Evolutionary conservation across 2,113 vertebrate genomes (phyloP).

Genomic region (Agelaius tricolor): DNA sequence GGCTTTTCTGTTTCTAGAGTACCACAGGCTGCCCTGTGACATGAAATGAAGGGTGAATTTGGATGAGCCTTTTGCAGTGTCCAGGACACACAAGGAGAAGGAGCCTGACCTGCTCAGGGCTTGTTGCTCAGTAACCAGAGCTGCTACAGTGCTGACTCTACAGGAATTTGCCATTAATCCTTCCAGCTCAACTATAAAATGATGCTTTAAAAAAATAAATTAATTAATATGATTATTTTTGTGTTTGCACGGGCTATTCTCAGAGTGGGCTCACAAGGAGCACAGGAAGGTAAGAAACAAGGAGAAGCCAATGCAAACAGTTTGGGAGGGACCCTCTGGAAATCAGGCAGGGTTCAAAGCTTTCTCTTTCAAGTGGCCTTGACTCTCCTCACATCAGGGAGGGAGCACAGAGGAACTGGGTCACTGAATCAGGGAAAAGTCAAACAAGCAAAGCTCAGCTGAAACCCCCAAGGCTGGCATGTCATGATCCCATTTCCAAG

Average conservation of each 20-base stretch:
- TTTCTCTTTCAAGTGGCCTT: neutral
- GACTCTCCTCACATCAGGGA: neutral
- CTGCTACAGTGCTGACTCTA: neutral
- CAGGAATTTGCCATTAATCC: neutral
- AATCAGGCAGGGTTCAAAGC: neutral
- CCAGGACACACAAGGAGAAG: neutral
- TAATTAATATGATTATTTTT: neutral
- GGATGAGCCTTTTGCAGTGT: neutral
- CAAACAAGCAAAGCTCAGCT: neutral
- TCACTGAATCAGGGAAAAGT: neutral
- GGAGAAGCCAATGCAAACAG: conserved; percentile 5
- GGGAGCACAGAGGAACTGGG: neutral
- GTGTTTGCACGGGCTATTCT: neutral
- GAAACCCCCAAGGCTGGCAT: neutral
- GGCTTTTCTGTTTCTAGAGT: neutral
- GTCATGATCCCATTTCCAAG: neutral
- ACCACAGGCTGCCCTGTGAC: neutral
- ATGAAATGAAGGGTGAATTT: neutral
- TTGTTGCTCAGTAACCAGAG: conserved; percentile 3
- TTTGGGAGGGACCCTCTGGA: neutral
- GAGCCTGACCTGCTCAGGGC: neutral
- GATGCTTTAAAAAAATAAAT: neutral
- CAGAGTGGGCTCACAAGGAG: neutral
- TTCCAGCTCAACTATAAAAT: neutral
- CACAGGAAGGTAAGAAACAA: neutral